Percentiles rank a stretch among this genome's conserved stretches.
These are phyloP conservation scores for Scomber scombrus DNA, from an alignment of 2,113 vertebrate genomes.

Conservation along the genomic window DNA sequence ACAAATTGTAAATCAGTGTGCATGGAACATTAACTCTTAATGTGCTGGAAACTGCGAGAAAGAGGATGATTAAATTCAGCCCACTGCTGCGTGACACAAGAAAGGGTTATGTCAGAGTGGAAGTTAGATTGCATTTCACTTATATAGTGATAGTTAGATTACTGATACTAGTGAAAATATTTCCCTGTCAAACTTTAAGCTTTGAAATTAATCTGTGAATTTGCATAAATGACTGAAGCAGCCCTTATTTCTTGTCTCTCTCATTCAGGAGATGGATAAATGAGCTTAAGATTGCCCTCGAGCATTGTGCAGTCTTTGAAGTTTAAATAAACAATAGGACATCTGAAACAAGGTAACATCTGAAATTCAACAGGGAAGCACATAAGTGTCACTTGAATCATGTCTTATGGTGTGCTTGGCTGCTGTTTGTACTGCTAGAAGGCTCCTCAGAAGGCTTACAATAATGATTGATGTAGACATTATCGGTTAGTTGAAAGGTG, in stretches of 20 bases:
- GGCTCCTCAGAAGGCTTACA: constrained; percentile 3
- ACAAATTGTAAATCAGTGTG: constrained; percentile 58
- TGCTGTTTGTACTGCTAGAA: constrained; percentile 22
- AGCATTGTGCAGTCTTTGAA: constrained; percentile 36
- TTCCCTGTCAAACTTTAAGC: neutral
- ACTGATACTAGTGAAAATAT: neutral
- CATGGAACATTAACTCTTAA: constrained; percentile 53
- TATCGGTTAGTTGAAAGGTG: constrained; percentile 65
- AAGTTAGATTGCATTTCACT: constrained; percentile 25
- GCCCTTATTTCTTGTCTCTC: constrained; percentile 14
- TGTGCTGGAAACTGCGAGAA: constrained; percentile 17
- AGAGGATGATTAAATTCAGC: constrained; percentile 33
- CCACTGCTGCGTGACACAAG: constrained; percentile 16
- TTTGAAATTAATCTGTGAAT: constrained; percentile 6
- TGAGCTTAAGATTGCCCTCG: constrained; percentile 16
- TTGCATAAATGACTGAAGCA: constrained; percentile 18
- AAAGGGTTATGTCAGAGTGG: constrained; percentile 39
- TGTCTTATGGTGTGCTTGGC: constrained; percentile 36
- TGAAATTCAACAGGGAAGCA: constrained; percentile 47
- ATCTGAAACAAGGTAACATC: constrained; percentile 24
- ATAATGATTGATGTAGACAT: constrained; percentile 65
- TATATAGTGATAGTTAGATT: constrained; percentile 14
- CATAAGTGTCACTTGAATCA: constrained; percentile 67
- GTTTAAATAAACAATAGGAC: constrained; percentile 58
- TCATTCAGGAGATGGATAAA: constrained; percentile 29